These are phyloP conservation scores for Heteractis magnifica DNA, from an alignment of 92 coral and sea anemone species.

Conservation along the genomic window DNA sequence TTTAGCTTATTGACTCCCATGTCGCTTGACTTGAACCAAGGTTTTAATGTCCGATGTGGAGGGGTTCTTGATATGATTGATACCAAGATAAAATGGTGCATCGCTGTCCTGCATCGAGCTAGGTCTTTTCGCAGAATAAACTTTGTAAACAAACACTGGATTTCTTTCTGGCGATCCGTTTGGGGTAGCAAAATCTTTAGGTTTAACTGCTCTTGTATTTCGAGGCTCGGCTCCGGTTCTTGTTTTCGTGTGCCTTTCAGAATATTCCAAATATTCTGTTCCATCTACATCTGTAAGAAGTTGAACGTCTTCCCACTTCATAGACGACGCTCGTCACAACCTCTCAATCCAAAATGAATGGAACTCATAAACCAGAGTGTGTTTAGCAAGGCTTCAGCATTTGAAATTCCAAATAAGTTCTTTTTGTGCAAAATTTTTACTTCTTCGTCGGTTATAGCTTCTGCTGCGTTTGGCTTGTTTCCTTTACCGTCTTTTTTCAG, in stretches of 20 bases:
- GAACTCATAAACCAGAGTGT: constrained; percentile 53
- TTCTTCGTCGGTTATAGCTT: too few relatives aligned
- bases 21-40: constrained; percentile 30
- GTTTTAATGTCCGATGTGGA: constrained; percentile 32
- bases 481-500: too few relatives aligned
- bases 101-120: constrained; percentile 34
- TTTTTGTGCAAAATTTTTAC: too few relatives aligned
- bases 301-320: constrained; percentile 55
- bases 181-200: constrained; percentile 3
- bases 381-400: constrained; percentile 47
- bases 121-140: constrained; percentile 50
- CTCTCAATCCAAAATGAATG: constrained; percentile 53
- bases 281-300: constrained; percentile 33
- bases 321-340: constrained; percentile 56
- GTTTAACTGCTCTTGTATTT: too few relatives aligned
- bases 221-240: too few relatives aligned
- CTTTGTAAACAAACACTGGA: constrained; percentile 48
- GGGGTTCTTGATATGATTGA: too few relatives aligned
- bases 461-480: too few relatives aligned
- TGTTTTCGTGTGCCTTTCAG: constrained; percentile 18
- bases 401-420: too few relatives aligned
- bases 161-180: constrained; percentile 37
- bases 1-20: constrained; percentile 34
- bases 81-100: constrained; percentile 25
- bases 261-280: constrained; percentile 31